A percentile compares a stretch with the other conserved stretches of the same genome.
phyloP scores from a whole-genome alignment of 2,797 vertebrate species.

The Coreius guichenoti region DNA sequence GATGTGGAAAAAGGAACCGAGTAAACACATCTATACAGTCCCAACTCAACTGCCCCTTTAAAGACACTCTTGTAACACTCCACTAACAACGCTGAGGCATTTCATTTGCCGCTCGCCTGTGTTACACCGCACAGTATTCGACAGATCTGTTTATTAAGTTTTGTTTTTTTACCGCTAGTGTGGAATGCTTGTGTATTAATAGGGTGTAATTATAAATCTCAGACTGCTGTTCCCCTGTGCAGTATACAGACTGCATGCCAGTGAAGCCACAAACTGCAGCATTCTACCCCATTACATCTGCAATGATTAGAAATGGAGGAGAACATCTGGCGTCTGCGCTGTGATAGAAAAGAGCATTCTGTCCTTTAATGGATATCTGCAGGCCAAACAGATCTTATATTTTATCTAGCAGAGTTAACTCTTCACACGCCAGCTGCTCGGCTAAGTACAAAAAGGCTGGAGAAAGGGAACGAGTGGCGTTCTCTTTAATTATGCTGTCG shows the following conservation, averaged over 20 bases:
- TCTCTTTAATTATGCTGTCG: conserved; percentile 22
- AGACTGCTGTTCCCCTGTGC: conserved; percentile 86
- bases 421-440: conserved; percentile 77
- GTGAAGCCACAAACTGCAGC: conserved; percentile 96
- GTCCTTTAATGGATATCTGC: conserved; percentile 96
- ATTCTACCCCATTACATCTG: conserved; percentile 99
- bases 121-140: conserved; percentile 49
- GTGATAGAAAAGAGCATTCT: conserved; percentile 93
- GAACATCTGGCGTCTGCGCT: conserved; percentile 98
- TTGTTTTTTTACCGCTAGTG: conserved; percentile 86
- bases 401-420: conserved; percentile 90
- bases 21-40: conserved; percentile 54
- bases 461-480: conserved; percentile 38
- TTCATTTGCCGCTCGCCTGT: conserved; percentile 43
- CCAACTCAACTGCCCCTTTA: conserved; percentile 44
- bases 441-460: conserved; percentile 42
- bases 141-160: conserved; percentile 84
- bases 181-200: conserved; percentile 94
- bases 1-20: conserved; percentile 47
- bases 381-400: conserved; percentile 89
- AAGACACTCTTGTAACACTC: conserved; percentile 40
- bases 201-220: conserved; percentile 96
- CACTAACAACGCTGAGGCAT: conserved; percentile 34
- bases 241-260: conserved; percentile 94
- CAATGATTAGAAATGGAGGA: conserved; percentile 95